Conservation (phyloP, 2,797 vertebrate species). For the Acipenser transmontanus region DNA sequence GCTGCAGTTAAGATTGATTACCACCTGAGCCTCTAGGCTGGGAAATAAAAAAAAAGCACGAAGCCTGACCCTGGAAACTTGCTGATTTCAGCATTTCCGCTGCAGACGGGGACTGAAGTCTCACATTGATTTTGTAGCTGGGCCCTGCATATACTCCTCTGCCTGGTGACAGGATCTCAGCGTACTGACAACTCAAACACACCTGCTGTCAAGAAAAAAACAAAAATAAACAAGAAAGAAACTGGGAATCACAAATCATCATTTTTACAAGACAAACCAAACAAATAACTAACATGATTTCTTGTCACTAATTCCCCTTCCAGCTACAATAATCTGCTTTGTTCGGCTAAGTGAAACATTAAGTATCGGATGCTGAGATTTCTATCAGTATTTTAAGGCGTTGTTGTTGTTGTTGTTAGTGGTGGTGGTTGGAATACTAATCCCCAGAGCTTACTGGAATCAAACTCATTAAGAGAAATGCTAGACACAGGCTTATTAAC, state of each 20-base stretch:
- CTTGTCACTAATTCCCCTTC: slow-evolving; percentile 63
- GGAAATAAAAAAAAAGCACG: slow-evolving; percentile 35
- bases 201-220: slow-evolving; percentile 51
- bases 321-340: slow-evolving; percentile 63
- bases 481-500: slow-evolving; percentile 54
- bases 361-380: slow-evolving; percentile 62
- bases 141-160: slow-evolving; percentile 30
- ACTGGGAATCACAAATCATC: slow-evolving; percentile 41
- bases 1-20: slow-evolving; percentile 51
- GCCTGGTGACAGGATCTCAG: slow-evolving; percentile 58
- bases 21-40: slow-evolving; percentile 34
- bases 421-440: slow-evolving; percentile 60
- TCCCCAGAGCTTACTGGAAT: slow-evolving; percentile 60
- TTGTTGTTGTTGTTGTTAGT: slow-evolving; percentile 39
- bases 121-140: slow-evolving; percentile 7
- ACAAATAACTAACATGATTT: slow-evolving; percentile 65
- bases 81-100: slow-evolving; percentile 61
- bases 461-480: slow-evolving; percentile 67
- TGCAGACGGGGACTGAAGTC: slow-evolving; percentile 26
- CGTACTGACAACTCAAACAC: slow-evolving; percentile 48
- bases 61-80: slow-evolving; percentile 59
- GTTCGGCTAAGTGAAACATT: slow-evolving; percentile 69
- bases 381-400: slow-evolving; percentile 65
- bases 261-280: slow-evolving; percentile 47
- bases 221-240: slow-evolving; percentile 39